phyloP scores from a whole-genome alignment of 64 coral and sea anemone genomes.

The Platygyra sinensis region DNA sequence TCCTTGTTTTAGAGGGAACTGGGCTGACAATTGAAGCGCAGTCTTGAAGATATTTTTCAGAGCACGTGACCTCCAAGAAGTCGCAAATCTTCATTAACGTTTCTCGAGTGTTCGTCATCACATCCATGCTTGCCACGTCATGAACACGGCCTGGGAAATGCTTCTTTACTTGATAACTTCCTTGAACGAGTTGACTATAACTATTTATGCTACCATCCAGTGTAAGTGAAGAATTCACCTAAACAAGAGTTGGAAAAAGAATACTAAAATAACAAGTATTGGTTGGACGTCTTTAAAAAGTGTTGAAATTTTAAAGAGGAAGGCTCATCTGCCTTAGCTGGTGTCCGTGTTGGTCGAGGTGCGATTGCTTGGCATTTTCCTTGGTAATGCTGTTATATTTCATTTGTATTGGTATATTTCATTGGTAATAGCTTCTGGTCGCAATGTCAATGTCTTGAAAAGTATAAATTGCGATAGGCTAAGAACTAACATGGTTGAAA shows the following conservation, averaged over 20 bases:
- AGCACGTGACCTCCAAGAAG: conserved; percentile 24
- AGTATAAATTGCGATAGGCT: too few species aligned
- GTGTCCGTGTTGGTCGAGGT: too few species aligned
- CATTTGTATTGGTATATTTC: too few species aligned
- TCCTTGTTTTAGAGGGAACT: conserved; percentile 4
- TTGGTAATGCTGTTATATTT: too few species aligned
- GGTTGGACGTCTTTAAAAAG: neutral
- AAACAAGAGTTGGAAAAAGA: neutral
- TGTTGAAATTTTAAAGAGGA: neutral
- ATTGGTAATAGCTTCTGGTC: too few species aligned
- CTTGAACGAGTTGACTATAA: neutral
- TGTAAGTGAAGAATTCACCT: neutral
- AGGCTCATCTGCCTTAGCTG: too few species aligned
- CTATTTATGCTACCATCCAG: conserved; percentile 4
- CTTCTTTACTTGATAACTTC: conserved; percentile 1
- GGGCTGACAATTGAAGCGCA: conserved; percentile 21
- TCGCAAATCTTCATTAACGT: neutral
- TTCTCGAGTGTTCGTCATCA: neutral
- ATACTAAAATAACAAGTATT: neutral
- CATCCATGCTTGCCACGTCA: conserved; percentile 12
- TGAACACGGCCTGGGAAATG: conserved; percentile 8
- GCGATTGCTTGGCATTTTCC: too few species aligned
- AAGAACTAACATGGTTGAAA: too few species aligned
- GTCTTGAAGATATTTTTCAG: neutral
- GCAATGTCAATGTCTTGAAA: too few species aligned